Conservation (phyloP, 2,888 invertebrate species). For the Drosophila leonis region DNA sequence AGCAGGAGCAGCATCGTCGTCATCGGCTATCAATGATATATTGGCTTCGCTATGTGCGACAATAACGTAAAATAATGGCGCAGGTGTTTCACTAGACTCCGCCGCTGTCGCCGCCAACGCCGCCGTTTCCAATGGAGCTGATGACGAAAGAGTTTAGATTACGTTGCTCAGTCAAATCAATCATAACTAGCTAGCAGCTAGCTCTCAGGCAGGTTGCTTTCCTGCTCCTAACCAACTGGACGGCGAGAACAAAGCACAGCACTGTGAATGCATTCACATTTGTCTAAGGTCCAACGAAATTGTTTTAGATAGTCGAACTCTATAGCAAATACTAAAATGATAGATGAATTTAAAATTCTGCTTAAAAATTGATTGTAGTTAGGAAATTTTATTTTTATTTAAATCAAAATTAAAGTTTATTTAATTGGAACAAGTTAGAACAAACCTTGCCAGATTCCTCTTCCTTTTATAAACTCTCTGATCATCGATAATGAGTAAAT, state of each 20-base stretch:
- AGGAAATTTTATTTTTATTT: neutral
- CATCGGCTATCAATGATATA: constrained; percentile 72
- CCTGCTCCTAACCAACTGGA: constrained; percentile 5
- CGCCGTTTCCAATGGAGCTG: constrained; percentile 23
- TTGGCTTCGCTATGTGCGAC: constrained; percentile 74
- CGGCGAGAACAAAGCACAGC: neutral
- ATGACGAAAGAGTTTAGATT: constrained; percentile 77
- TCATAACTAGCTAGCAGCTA: constrained; percentile 49
- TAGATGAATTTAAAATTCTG: neutral
- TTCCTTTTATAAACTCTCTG: neutral
- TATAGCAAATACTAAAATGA: neutral
- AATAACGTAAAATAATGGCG: constrained; percentile 83
- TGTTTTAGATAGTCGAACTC: constrained; percentile 23
- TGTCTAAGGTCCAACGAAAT: constrained; percentile 15
- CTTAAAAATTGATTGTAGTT: neutral
- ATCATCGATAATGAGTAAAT: neutral
- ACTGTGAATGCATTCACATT: constrained; percentile 38
- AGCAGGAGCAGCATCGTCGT: constrained; percentile 36
- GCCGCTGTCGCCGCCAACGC: constrained; percentile 16
- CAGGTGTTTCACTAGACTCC: constrained; percentile 77
- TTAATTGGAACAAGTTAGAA: too few relatives aligned
- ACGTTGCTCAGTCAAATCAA: constrained; percentile 71
- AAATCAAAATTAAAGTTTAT: neutral
- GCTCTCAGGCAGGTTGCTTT: constrained; percentile 4
- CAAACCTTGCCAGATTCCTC: too few relatives aligned